A percentile compares a stretch with the other conserved stretches of the same genome.
Evolutionary conservation across 2,888 invertebrate genomes (phyloP).

Genomic region (Allolobophora icterica): DNA sequence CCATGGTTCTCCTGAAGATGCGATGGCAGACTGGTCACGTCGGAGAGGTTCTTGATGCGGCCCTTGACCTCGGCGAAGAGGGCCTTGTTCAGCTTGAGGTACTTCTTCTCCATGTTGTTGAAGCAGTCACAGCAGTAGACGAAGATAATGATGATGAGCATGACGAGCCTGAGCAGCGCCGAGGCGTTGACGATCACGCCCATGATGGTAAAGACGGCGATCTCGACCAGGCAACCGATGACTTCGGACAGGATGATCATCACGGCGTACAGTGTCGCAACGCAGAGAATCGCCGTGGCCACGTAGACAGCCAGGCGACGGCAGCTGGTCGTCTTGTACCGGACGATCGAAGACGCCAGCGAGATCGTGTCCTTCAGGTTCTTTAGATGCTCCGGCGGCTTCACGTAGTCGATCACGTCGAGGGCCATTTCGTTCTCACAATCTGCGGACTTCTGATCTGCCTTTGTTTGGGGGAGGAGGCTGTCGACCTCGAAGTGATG

Average conservation of each 20-base stretch:
- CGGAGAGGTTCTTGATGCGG: slow-evolving; percentile 53
- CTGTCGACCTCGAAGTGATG: slow-evolving; percentile 28
- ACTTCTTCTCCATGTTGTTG: slow-evolving; percentile 62
- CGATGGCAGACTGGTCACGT: slow-evolving; percentile 46
- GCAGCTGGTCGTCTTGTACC: slow-evolving; percentile 23
- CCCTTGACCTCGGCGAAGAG: slow-evolving; percentile 62
- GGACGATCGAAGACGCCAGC: slow-evolving; percentile 27
- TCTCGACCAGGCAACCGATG: slow-evolving; percentile 48
- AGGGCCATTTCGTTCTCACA: slow-evolving; percentile 12
- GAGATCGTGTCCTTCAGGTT: slow-evolving; percentile 35
- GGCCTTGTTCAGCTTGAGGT: slow-evolving; percentile 60
- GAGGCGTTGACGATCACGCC: slow-evolving; percentile 63
- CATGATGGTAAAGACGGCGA: slow-evolving; percentile 59
- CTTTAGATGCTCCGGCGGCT: not conserved
- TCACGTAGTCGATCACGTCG: slow-evolving; percentile 29
- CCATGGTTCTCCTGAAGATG: slow-evolving; percentile 56
- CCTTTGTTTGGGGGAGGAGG: not conserved
- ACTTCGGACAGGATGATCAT: slow-evolving; percentile 48
- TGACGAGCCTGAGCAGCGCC: slow-evolving; percentile 59
- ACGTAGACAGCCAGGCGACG: slow-evolving; percentile 32
- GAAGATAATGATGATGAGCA: slow-evolving; percentile 60
- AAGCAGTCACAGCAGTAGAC: slow-evolving; percentile 64
- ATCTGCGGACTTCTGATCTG: not conserved
- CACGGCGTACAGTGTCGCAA: slow-evolving; percentile 45
- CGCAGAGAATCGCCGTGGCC: slow-evolving; percentile 38